Evolutionary conservation across 2,888 invertebrate species (phyloP), one percentile per base, ranked within the genome.

Genomic region (Cecidostiba fungosa): DNA sequence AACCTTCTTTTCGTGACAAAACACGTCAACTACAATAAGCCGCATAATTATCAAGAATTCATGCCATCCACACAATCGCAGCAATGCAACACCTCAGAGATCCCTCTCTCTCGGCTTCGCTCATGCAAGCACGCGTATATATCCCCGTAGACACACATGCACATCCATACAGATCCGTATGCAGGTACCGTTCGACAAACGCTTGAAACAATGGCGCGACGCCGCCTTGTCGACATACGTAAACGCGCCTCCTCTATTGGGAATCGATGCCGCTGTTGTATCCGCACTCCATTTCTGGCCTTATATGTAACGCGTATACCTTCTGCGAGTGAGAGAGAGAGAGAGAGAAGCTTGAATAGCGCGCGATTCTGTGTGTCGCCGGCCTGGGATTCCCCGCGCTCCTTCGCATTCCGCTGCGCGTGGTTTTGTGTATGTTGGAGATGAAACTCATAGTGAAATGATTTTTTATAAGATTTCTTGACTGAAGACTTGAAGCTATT

Each of bases 161-260:
- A 23, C n/a, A n/a, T 62, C 16, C 32, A 54, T 19, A 29, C 29
- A 77, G 1, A 23, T 12, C 12, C 43, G 62, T 19, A 43, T 66
- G 59, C 43, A 66, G 59, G 26, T 36, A 66, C 39, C 77, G 39
- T 32, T 66, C n/a, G 47, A 43, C 50, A 50, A 79, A 50, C 79
- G 69, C 50, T 69, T 69, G 69, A 50, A 69, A 79, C 79, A 79
- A 79, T 79, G 19, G 79, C 12, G 14, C 79, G 26, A 59, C 54
- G 54, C 54, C 54, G 70, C 78, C 78, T 78, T 69, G 50, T 23
- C 54, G 54, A 59, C 23, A 59, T 59, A 59, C 43, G 66, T 43
- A 29, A 32, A 36, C 36, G 29, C 26, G 29, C 78, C n/a, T 50
- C 14, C 70, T 79, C 69, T 70, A 79, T 79, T 66, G 79, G 70